These are phyloP conservation scores for Hydropsyche tenuis DNA, from an alignment of 1,140 invertebrate species.

Conservation along the genomic window DNA sequence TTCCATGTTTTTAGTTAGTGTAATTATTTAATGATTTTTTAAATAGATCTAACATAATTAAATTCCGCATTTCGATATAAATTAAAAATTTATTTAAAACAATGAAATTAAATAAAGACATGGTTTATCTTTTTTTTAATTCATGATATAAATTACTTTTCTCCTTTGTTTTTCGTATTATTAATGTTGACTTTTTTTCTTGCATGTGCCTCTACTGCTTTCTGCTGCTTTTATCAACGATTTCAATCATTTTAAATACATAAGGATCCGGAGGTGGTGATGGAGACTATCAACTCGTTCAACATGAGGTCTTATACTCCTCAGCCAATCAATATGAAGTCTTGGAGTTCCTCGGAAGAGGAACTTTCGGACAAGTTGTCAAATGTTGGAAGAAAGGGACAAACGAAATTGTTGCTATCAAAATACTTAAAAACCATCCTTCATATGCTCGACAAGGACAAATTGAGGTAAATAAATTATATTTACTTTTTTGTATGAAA, in stretches of 20 bases:
- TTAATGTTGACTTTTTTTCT: background rate
- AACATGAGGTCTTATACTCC: conserved; percentile 97
- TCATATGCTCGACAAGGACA: conserved; percentile 99
- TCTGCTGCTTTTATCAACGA: background rate
- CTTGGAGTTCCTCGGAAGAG: conserved; percentile 96
- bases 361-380: conserved; percentile 99
- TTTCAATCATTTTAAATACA: background rate
- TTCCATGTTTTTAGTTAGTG: too few species aligned
- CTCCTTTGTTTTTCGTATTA: background rate
- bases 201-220: background rate
- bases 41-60: too few species aligned
- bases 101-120: too few species aligned
- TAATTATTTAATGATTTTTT: too few species aligned
- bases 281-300: conserved; percentile 97
- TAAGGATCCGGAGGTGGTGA: conserved; percentile 79
- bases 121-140: background rate
- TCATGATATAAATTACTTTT: background rate
- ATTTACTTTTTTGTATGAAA: background rate
- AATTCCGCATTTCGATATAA: too few species aligned
- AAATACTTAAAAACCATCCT: conserved; percentile 99
- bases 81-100: too few species aligned
- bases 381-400: conserved; percentile 99
- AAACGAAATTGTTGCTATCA: conserved; percentile 99
- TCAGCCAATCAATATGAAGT: conserved; percentile 74
- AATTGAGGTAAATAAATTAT: conserved; percentile 91